phyloP scores from a whole-genome alignment of 1,140 invertebrate species.

The Brachionus sp. region DNA sequence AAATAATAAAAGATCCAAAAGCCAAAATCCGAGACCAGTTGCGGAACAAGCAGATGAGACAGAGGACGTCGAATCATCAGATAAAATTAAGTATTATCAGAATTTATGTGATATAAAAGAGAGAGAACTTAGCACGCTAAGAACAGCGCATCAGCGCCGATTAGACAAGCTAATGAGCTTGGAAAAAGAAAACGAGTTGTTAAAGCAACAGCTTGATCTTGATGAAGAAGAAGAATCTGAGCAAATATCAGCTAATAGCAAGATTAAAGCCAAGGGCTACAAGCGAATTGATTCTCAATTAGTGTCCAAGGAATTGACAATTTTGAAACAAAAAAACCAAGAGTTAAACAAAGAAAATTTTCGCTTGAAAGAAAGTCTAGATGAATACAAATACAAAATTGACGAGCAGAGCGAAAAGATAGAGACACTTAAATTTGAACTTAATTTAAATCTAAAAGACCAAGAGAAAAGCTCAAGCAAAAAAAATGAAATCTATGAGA shows the following conservation, averaged over 20 bases:
- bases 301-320: background rate
- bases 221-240: background rate
- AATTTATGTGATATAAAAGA: conserved; percentile 6
- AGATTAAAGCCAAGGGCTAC: background rate
- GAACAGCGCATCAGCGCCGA: background rate
- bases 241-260: too few relatives aligned
- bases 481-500: background rate
- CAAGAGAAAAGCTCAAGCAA: background rate
- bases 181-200: background rate
- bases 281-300: background rate
- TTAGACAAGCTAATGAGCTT: background rate
- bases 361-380: background rate
- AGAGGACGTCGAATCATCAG: background rate
- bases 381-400: background rate
- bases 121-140: background rate
- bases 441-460: background rate
- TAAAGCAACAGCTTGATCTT: background rate
- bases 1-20: background rate
- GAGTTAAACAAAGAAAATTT: conserved; percentile 13
- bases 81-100: background rate
- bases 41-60: background rate
- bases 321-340: background rate
- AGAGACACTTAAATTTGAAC: background rate
- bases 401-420: background rate
- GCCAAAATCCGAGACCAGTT: background rate